Conservation (phyloP, 2,797 vertebrate genomes). For the Scleropages formosus region DNA sequence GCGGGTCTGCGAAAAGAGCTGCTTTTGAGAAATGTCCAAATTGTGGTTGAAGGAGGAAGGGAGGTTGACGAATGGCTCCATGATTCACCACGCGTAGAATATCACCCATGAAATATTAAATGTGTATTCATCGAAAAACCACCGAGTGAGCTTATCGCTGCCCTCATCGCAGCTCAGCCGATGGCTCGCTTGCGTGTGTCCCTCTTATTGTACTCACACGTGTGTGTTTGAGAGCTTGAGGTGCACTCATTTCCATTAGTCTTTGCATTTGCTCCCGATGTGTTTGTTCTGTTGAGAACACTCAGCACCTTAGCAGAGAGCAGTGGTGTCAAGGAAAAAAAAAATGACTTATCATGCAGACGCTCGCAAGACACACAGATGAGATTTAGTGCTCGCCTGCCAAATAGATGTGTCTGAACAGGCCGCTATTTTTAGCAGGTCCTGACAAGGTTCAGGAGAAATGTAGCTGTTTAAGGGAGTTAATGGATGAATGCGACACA, state of each 20-base stretch:
- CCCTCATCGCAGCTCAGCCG: no score
- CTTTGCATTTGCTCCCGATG: not conserved
- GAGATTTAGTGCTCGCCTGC: not conserved
- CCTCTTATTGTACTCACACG: no score
- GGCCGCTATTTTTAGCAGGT: slow-evolving; percentile 26
- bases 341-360: slow-evolving; percentile 16
- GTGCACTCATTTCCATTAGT: not conserved
- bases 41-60: no score
- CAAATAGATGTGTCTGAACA: slow-evolving; percentile 17
- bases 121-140: no score
- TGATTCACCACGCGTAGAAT: no score
- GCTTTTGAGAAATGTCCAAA: no score
- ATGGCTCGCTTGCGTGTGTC: no score
- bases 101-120: no score
- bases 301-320: not conserved
- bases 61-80: no score
- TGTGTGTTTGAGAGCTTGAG: no score
- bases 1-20: no score
- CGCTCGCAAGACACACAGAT: not conserved
- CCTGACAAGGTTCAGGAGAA: not conserved
- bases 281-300: not conserved
- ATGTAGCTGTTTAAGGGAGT: not conserved
- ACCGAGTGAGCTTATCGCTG: no score
- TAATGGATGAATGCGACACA: not conserved
- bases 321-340: slow-evolving; percentile 11